phyloP scores from a whole-genome alignment of 2,113 vertebrate genomes.

The Camarhynchus parvulus region DNA sequence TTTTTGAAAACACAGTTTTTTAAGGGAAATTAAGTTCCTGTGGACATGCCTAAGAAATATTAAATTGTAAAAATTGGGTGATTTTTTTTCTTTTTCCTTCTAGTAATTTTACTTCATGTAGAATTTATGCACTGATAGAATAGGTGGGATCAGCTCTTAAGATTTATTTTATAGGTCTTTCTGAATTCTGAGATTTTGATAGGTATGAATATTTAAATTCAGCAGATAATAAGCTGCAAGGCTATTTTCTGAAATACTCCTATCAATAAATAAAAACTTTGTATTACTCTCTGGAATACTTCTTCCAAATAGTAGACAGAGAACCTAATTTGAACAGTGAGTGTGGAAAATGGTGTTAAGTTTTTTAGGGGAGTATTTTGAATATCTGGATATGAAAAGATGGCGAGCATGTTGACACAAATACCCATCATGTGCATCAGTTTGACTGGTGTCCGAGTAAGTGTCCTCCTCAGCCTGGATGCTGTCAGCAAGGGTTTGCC shows the following conservation, averaged over 20 bases:
- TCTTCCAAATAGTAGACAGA: not conserved
- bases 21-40: not conserved
- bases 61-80: not conserved
- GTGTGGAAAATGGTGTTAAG: accelerated
- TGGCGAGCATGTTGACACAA: not conserved
- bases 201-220: not conserved
- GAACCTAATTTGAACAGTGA: not conserved
- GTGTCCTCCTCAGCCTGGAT: not conserved
- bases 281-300: not conserved
- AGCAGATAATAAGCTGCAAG: not conserved
- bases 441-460: not conserved
- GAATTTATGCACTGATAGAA: not conserved
- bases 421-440: not conserved
- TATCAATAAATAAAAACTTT: not conserved
- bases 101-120: not conserved
- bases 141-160: not conserved
- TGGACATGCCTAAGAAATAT: not conserved
- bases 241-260: not conserved
- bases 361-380: not conserved
- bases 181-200: not conserved
- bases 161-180: not conserved
- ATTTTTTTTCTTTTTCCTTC: not conserved
- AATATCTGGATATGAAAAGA: not conserved
- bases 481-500: not conserved
- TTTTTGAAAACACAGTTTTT: not conserved